Conservation (phyloP, 2,797 vertebrate species). For the Pelodytes ibericus region DNA sequence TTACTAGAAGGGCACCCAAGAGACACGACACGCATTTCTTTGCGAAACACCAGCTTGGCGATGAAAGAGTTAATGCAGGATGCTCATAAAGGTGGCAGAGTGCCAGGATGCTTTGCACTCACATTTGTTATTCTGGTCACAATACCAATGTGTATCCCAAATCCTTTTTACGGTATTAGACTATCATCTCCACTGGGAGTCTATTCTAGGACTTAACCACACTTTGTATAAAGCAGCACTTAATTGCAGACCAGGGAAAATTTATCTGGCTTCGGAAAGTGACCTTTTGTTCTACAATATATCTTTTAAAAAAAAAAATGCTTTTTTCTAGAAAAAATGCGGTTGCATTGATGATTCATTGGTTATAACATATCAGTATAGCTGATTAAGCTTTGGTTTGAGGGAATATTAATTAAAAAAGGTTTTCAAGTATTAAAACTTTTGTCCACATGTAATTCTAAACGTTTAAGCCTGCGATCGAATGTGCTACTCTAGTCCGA, state of each 20-base stretch:
- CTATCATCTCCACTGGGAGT: neutral
- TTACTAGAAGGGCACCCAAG: no score
- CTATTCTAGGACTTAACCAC: neutral
- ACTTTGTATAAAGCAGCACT: neutral
- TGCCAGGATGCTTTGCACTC: neutral
- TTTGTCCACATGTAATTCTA: no score
- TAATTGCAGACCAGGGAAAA: constrained; percentile 1
- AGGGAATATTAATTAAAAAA: neutral
- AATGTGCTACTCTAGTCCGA: no score
- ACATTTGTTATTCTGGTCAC: neutral
- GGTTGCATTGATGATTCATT: neutral
- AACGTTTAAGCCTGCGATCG: no score
- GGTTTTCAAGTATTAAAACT: no score
- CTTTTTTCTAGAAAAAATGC: neutral
- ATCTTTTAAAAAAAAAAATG: neutral
- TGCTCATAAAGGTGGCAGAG: neutral
- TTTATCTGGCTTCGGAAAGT: neutral
- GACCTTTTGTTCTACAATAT: neutral
- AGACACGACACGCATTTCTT: no score
- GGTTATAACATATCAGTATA: no score
- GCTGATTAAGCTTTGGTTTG: neutral
- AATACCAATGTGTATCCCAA: neutral
- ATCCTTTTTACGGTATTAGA: constrained; percentile 14
- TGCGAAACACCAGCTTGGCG: neutral
- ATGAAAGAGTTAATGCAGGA: neutral